These are phyloP conservation scores for Mola mola DNA, from an alignment of 2,113 vertebrate genomes.

Conservation along the genomic window DNA sequence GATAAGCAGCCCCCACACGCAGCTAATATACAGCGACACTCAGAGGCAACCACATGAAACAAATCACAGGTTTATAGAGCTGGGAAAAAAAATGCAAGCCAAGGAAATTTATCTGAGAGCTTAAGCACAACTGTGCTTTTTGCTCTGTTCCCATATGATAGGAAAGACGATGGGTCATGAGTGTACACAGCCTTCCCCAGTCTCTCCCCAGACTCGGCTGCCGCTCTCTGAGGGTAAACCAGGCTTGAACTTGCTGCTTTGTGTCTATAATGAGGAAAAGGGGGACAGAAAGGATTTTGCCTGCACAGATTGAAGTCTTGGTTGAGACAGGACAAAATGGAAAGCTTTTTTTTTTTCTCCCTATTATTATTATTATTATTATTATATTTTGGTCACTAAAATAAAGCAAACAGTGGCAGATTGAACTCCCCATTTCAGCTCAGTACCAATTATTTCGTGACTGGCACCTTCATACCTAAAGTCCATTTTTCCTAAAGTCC, in stretches of 20 bases:
- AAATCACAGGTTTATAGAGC: neutral
- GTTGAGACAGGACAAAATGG: slow-evolving; percentile 55
- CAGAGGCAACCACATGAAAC: neutral
- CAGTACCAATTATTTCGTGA: slow-evolving; percentile 65
- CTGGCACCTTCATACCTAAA: slow-evolving; percentile 68
- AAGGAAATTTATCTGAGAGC: slow-evolving; percentile 18
- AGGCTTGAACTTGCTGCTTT: slow-evolving; percentile 62
- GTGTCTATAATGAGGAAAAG: slow-evolving; percentile 71
- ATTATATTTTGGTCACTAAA: slow-evolving; percentile 22
- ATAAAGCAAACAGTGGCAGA: slow-evolving; percentile 63
- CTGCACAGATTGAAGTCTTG: slow-evolving; percentile 55
- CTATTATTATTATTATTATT: neutral
- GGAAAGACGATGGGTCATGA: slow-evolving; percentile 57
- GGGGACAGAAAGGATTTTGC: slow-evolving; percentile 64
- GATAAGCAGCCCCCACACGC: slow-evolving; percentile 9
- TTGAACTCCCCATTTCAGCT: slow-evolving; percentile 57
- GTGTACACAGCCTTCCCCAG: slow-evolving; percentile 47
- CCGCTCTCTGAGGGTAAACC: slow-evolving; percentile 48
- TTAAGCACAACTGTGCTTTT: slow-evolving; percentile 13
- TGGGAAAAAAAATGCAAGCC: neutral
- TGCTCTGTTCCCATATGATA: slow-evolving; percentile 47
- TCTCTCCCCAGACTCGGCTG: slow-evolving; percentile 34
- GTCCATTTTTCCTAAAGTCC: slow-evolving; percentile 52
- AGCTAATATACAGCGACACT: neutral
- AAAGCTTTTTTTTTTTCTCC: slow-evolving; percentile 39